Evolutionary conservation across 2,113 vertebrate species (phyloP).

Genomic region (Gulo gulo): DNA sequence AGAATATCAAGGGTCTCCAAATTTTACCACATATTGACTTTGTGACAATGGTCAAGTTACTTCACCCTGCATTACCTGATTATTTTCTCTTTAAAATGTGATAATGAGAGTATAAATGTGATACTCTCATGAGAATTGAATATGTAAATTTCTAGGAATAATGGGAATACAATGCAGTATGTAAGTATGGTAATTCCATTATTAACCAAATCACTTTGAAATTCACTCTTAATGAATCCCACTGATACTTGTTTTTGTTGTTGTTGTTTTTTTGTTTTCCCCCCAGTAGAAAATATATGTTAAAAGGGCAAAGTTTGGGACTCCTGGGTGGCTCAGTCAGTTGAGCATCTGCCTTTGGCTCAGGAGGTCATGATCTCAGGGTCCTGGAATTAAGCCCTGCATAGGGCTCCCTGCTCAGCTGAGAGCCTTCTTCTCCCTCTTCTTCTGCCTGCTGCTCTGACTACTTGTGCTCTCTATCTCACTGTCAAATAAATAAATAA

Average conservation of each 20-base stretch:
- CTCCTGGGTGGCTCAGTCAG: too few species aligned
- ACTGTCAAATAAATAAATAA: too few species aligned
- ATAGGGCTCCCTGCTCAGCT: too few species aligned
- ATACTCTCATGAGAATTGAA: neutral
- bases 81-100: neutral
- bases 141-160: neutral
- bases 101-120: neutral
- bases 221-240: neutral
- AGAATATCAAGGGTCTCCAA: neutral
- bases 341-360: too few species aligned
- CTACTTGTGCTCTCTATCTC: too few species aligned
- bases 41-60: neutral
- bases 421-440: too few species aligned
- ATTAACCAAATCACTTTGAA: neutral
- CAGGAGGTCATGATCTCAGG: too few species aligned
- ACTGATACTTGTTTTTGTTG: neutral
- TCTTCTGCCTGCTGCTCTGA: too few species aligned
- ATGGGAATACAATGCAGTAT: neutral
- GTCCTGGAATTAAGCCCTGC: too few species aligned
- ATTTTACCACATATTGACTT: neutral
- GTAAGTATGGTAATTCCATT: neutral
- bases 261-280: too few species aligned
- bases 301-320: fast-evolving
- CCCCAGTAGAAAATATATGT: neutral
- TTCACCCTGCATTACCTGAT: neutral